A percentile compares a stretch with the other conserved stretches of the same genome.
Conservation (phyloP, 2,113 vertebrate genomes). For the Tonatia bakeri region DNA sequence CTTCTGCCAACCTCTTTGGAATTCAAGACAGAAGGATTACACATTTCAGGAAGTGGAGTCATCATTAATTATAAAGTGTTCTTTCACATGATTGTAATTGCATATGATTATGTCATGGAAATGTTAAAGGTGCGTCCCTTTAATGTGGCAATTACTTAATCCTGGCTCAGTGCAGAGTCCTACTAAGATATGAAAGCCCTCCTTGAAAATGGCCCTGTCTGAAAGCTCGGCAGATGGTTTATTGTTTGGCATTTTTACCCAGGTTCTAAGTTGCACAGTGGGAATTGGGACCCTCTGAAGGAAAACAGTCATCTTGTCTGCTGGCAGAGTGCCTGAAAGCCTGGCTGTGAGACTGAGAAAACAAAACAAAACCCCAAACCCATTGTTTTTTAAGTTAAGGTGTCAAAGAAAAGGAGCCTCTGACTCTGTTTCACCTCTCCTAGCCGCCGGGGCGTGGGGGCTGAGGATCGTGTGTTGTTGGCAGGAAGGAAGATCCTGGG, state of each 20-base stretch:
- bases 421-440: background rate
- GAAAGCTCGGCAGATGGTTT: conserved; percentile 48
- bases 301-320: background rate
- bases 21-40: conserved; percentile 49
- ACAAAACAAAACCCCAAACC: background rate
- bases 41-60: conserved; percentile 56
- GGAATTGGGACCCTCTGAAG: background rate
- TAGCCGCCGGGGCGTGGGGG: rapidly evolving
- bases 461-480: background rate
- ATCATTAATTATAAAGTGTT: conserved; percentile 62
- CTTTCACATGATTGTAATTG: conserved; percentile 42
- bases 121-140: conserved; percentile 62
- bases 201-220: conserved; percentile 28
- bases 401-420: conserved; percentile 16
- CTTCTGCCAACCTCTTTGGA: conserved; percentile 51
- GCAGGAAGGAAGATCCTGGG: background rate
- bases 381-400: conserved; percentile 50
- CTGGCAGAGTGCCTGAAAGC: conserved; percentile 43
- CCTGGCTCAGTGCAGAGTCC: conserved; percentile 16
- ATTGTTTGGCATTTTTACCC: conserved; percentile 20
- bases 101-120: conserved; percentile 57
- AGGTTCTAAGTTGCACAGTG: conserved; percentile 22
- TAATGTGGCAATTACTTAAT: conserved; percentile 62
- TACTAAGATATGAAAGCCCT: background rate
- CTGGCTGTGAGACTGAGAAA: background rate